Evolutionary conservation across 2,797 vertebrate genomes (phyloP).

Genomic region (Ciconia nigra): DNA sequence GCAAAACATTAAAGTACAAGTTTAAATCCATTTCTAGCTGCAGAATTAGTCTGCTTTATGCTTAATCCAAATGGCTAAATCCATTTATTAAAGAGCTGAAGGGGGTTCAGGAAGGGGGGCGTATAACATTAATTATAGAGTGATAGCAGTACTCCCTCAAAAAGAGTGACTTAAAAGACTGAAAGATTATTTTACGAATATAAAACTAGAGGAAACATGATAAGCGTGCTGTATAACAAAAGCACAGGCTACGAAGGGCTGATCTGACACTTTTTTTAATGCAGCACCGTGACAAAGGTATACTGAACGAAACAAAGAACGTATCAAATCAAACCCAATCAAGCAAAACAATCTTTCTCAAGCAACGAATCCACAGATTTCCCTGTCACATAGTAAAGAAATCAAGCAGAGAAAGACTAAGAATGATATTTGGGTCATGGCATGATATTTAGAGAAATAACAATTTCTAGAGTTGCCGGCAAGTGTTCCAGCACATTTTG

Average conservation of each 20-base stretch:
- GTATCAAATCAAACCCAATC: neutral
- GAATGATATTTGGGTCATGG: neutral
- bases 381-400: neutral
- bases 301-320: neutral
- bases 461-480: neutral
- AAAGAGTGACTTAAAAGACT: neutral
- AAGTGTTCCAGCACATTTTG: neutral
- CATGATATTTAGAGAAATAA: neutral
- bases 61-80: conserved; percentile 17
- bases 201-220: neutral
- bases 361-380: neutral
- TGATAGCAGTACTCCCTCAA: neutral
- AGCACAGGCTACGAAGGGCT: neutral
- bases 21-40: conserved; percentile 1
- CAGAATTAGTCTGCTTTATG: neutral
- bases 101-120: neutral
- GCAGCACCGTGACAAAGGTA: neutral
- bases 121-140: neutral
- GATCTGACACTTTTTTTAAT: neutral
- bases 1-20: conserved; percentile 2
- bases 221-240: neutral
- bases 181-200: neutral
- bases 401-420: neutral
- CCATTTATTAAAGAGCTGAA: neutral
- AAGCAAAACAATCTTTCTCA: neutral